Percentiles rank a stretch among this genome's conserved stretches.
Evolutionary conservation across 2,888 invertebrate genomes (phyloP).

Genomic region (Leistus spinibarbis): DNA sequence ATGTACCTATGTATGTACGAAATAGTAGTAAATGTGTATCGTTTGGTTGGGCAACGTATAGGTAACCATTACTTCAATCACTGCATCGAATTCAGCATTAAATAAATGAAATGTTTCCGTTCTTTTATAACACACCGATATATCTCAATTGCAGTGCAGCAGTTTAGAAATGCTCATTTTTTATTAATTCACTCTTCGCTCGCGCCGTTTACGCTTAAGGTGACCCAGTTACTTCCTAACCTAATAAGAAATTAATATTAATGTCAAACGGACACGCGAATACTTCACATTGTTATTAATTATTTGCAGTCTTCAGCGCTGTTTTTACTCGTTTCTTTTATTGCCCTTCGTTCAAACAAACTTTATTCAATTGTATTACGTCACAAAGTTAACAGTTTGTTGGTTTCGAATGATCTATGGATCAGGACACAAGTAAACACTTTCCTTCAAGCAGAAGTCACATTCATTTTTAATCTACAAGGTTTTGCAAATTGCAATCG

Average conservation of each 20-base stretch:
- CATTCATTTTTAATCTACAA: too few relatives aligned
- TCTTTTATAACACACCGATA: not conserved
- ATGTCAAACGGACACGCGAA: constrained; percentile 30
- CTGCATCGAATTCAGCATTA: not conserved
- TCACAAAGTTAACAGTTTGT: not conserved
- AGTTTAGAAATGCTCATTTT: constrained; percentile 37
- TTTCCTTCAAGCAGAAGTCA: not conserved
- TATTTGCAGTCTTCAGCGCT: not conserved
- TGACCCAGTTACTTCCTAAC: constrained; percentile 38
- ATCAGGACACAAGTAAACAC: not conserved
- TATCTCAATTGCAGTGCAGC: constrained; percentile 35
- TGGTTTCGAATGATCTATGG: not conserved
- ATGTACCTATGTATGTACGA: not conserved
- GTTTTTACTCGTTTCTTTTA: not conserved
- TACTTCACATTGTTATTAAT: constrained; percentile 19
- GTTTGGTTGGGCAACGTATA: too few relatives aligned
- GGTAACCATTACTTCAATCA: not conserved
- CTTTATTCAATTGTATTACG: not conserved
- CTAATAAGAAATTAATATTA: constrained; percentile 38
- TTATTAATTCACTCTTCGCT: constrained; percentile 31
- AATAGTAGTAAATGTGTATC: not conserved
- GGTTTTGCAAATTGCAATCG: too few relatives aligned
- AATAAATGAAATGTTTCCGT: not conserved
- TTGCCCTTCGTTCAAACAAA: not conserved
- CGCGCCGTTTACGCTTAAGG: constrained; percentile 17